Percentiles rank a stretch among this genome's conserved stretches.
phyloP scores from a whole-genome alignment of 2,888 invertebrate genomes.

The Neoaliturus tenellus region DNA sequence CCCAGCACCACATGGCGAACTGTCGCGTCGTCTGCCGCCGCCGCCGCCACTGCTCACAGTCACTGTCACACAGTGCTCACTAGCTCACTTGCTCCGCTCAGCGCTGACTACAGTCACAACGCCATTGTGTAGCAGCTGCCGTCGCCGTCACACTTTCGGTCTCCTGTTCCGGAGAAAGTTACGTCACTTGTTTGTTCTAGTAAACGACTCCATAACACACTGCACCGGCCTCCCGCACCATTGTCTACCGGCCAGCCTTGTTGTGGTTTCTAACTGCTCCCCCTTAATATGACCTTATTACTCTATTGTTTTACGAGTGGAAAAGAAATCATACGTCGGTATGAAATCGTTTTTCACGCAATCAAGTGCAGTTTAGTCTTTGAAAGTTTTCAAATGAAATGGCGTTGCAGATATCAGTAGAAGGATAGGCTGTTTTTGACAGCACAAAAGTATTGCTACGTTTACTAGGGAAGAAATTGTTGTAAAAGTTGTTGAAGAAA shows the following conservation, averaged over 20 bases:
- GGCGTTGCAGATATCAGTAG: no score
- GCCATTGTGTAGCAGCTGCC: background rate
- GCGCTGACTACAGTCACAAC: background rate
- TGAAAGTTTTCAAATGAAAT: no score
- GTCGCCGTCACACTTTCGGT: slow-evolving; percentile 35
- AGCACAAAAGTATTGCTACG: no score
- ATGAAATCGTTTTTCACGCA: background rate
- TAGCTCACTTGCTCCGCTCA: no score
- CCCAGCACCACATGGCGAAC: background rate
- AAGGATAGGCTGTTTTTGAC: no score
- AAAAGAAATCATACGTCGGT: background rate
- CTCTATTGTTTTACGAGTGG: background rate
- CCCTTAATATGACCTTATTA: background rate
- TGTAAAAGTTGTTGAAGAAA: no score
- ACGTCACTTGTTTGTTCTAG: slow-evolving; percentile 40
- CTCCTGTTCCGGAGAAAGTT: slow-evolving; percentile 43
- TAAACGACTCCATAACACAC: slow-evolving; percentile 22
- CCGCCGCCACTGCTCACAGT: background rate
- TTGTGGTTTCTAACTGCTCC: slow-evolving; percentile 16
- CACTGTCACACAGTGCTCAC: background rate
- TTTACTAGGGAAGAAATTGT: no score
- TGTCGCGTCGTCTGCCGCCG: no score
- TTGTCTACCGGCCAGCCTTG: background rate
- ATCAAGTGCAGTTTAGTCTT: background rate
- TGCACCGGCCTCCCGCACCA: background rate